phyloP scores from a whole-genome alignment of 2,888 invertebrate genomes.

The Taenaris catops region DNA sequence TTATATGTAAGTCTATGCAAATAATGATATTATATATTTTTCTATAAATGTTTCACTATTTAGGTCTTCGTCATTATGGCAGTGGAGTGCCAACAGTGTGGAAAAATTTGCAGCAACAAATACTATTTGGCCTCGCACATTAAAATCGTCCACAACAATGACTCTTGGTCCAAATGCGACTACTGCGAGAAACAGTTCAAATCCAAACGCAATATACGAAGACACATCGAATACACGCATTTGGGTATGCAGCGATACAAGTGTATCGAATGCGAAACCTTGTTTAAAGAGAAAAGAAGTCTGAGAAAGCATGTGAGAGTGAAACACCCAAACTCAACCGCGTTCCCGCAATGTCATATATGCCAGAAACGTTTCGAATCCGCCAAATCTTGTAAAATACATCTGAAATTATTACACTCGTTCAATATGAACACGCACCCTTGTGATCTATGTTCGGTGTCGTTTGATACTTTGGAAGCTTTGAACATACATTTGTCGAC shows the following conservation, averaged over 20 bases:
- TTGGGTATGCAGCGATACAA: constrained; percentile 57
- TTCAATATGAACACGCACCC: constrained; percentile 59
- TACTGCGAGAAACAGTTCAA: constrained; percentile 61
- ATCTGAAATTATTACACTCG: constrained; percentile 54
- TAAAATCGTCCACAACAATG: constrained; percentile 52
- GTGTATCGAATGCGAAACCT: constrained; percentile 57
- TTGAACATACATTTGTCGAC: constrained; percentile 47
- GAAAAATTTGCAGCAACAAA: constrained; percentile 55
- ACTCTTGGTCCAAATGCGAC: constrained; percentile 52
- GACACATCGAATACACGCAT: constrained; percentile 62
- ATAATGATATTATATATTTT: no score
- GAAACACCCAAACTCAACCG: constrained; percentile 50
- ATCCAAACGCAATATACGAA: constrained; percentile 53
- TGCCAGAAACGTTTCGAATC: constrained; percentile 62
- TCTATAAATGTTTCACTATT: no score
- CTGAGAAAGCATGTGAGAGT: constrained; percentile 56
- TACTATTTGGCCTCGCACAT: constrained; percentile 58
- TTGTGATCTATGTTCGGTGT: constrained; percentile 53
- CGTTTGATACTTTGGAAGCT: constrained; percentile 48
- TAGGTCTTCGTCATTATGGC: no score
- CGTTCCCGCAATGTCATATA: constrained; percentile 60
- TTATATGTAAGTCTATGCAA: no score
- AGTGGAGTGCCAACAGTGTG: constrained; percentile 49
- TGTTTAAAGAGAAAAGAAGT: constrained; percentile 63
- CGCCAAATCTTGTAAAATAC: constrained; percentile 62